Conservation (phyloP, 2,797 vertebrate genomes). For the Fistularia tabacaria region DNA sequence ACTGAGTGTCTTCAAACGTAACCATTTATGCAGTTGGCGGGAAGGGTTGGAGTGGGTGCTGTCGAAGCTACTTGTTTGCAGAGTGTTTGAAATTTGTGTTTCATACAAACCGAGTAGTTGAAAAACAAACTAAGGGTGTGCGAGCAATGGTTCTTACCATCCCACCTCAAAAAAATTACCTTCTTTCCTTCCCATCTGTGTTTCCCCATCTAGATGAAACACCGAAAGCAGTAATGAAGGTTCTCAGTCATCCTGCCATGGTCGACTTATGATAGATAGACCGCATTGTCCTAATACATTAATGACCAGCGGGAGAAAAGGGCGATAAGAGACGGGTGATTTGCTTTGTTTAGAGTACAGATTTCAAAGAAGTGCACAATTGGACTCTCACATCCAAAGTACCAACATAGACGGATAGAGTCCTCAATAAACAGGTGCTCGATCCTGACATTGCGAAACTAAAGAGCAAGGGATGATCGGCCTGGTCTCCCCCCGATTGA, state of each 20-base stretch:
- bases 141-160: conserved; percentile 29
- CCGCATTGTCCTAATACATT: conserved; percentile 3
- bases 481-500: no score
- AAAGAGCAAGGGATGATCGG: no score
- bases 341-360: conserved; percentile 10
- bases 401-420: conserved; percentile 32
- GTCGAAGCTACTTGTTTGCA: conserved; percentile 42
- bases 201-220: conserved; percentile 5
- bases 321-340: no score
- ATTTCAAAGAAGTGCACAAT: conserved; percentile 14
- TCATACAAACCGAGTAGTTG: conserved; percentile 54
- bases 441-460: no score
- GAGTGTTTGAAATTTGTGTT: conserved; percentile 52
- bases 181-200: conserved; percentile 30
- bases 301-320: no score
- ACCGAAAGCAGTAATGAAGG: conserved; percentile 42
- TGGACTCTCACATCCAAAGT: conserved; percentile 37
- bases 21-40: conserved; percentile 54
- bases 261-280: no score
- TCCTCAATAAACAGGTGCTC: conserved; percentile 44
- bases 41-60: conserved; percentile 27
- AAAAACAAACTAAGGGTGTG: conserved; percentile 52
- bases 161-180: conserved; percentile 5
- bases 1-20: conserved; percentile 45
- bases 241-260: conserved; percentile 27